These are phyloP conservation scores for Phymatocera aterrima DNA, from an alignment of 2,888 invertebrate genomes.

Conservation along the genomic window DNA sequence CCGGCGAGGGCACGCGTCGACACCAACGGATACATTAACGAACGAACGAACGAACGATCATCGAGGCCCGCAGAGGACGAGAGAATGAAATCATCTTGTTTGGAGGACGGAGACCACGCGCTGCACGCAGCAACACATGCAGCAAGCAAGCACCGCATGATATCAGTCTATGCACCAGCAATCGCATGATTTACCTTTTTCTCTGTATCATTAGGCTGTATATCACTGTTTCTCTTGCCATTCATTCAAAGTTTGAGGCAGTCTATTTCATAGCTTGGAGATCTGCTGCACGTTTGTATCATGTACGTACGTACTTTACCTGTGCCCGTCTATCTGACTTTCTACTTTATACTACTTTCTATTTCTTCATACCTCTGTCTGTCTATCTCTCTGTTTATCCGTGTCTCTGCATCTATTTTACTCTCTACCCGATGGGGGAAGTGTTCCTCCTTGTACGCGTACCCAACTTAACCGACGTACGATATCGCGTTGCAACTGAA, in stretches of 20 bases:
- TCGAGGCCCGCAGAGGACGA: slow-evolving; percentile 40
- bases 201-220: neutral
- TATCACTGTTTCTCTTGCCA: slow-evolving; percentile 15
- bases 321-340: slow-evolving; percentile 39
- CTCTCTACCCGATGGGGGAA: slow-evolving; percentile 31
- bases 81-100: slow-evolving; percentile 8
- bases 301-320: neutral
- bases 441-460: slow-evolving; percentile 33
- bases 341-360: slow-evolving; percentile 32
- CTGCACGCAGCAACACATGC: slow-evolving; percentile 41
- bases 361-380: slow-evolving; percentile 26
- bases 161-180: slow-evolving; percentile 24
- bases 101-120: slow-evolving; percentile 26
- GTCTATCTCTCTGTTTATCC: slow-evolving; percentile 41
- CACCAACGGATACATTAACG: neutral
- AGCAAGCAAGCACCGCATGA: slow-evolving; percentile 43
- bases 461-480: slow-evolving; percentile 36
- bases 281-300: slow-evolving; percentile 28
- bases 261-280: neutral
- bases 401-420: slow-evolving; percentile 42
- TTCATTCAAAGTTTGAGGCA: neutral
- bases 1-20: slow-evolving; percentile 18
- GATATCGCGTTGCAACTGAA: slow-evolving; percentile 41
- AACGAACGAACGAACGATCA: slow-evolving; percentile 37
- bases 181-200: slow-evolving; percentile 15